A percentile compares a stretch with the other conserved stretches of the same genome.
Conservation (phyloP, 2,113 vertebrate genomes). For the Thamnaconus septentrionalis region DNA sequence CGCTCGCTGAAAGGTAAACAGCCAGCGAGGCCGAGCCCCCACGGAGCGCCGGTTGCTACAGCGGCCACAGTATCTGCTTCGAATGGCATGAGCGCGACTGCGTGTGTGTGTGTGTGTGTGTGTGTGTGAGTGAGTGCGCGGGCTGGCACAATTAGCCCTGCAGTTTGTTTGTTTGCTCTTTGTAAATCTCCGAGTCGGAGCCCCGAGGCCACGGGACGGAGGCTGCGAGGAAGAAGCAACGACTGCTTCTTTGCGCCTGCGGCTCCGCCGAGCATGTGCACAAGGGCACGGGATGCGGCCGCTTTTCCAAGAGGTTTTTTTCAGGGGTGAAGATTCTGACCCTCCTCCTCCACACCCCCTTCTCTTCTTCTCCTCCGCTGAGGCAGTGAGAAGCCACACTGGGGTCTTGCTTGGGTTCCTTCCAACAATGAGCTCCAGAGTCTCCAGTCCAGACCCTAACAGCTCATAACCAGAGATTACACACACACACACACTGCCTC, state of each 20-base stretch:
- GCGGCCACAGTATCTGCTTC: conserved; percentile 34
- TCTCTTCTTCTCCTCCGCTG: not conserved
- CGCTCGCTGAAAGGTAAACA: conserved; percentile 35
- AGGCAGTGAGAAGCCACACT: conserved; percentile 30
- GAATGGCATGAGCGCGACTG: conserved; percentile 25
- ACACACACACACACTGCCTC: conserved; percentile 48
- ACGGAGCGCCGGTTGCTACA: conserved; percentile 32
- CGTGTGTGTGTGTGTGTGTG: conserved; percentile 26
- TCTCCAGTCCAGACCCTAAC: conserved; percentile 57
- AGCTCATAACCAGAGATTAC: conserved; percentile 64
- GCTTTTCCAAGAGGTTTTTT: too few relatives aligned
- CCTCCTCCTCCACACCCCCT: conserved; percentile 29
- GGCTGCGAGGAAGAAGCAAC: conserved; percentile 42
- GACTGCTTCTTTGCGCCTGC: conserved; percentile 12
- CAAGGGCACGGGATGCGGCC: too few relatives aligned
- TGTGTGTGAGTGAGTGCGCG: conserved; percentile 24
- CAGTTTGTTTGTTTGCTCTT: conserved; percentile 61
- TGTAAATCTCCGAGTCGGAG: conserved; percentile 51
- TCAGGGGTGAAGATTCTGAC: conserved; percentile 23
- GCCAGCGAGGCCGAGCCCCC: conserved; percentile 20
- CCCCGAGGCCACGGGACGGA: conserved; percentile 34
- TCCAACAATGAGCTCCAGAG: conserved; percentile 45
- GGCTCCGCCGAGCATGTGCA: conserved; percentile 22
- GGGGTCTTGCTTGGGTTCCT: conserved; percentile 41
- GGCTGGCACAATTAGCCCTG: conserved; percentile 41